Base-by-base conservation (phyloP, 2,797 vertebrate genomes). In the Stomatorhinus walkeri region DNA sequence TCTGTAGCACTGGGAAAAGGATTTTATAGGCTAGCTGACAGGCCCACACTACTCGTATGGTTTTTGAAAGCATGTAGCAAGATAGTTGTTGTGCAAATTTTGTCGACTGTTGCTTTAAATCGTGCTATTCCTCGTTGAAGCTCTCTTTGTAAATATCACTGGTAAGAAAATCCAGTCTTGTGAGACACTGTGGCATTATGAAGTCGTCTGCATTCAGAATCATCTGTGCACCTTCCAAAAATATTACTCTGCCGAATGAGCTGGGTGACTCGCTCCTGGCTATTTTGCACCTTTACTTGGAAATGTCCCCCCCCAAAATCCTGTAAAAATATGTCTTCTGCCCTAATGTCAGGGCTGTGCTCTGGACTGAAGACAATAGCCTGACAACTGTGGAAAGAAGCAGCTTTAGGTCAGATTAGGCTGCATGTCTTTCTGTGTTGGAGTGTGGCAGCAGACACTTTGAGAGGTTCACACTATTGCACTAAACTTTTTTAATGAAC, bases 401-500 rank as follows among this genome's bases (percentile, higher is more conserved):
- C 93, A 92, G 89, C 93, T 51, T 85, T 94, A 94, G 94, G 92
- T 93, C 93, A 94, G 93, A 92, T 94, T 95, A 93, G 93, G 94
- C 95, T 94, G 94, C 93, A 92, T 94, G 94, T 59, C 54, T 22
- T 22, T 91, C 94, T 96, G 94, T 95, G 93, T 95, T 94, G 91
- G 93, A 94, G 93, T 93, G 92, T 93, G 93, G 94, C 94, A 94
- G 93, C 94, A 95, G 94, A 96, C 95, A 96, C 95, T 96, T 97
- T 96, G 93, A 95, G 96, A 97, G 95, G 96, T 97, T 97, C 96
- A 96, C 96, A 94, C 95, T 97, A 96, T 99, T 99, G 98, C 98
- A 99, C 98, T 99, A 98, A 97, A 97, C 94, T 97, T 97, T 97
- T 95, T 96, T 97, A 59, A 97, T 95, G 96, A 97, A 97, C 96